A percentile compares a stretch with the other conserved stretches of the same genome.
Evolutionary conservation across 2,888 invertebrate species (phyloP).

Genomic region (Callosobruchus maculatus): DNA sequence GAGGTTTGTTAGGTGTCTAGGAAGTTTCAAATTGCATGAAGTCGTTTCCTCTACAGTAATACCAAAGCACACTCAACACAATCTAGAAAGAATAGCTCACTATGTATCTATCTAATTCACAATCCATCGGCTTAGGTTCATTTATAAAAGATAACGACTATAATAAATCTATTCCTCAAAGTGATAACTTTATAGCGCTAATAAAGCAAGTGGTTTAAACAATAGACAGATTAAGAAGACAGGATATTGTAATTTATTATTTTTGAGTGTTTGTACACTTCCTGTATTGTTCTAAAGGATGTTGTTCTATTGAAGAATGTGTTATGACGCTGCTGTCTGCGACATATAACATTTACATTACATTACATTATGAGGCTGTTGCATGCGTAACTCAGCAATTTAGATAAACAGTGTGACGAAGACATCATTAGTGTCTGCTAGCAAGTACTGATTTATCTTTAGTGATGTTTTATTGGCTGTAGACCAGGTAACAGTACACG

Average conservation of each 20-base stretch:
- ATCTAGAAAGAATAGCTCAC: not conserved
- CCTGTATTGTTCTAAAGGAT: not conserved
- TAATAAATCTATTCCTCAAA: not conserved
- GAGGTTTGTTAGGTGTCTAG: too few relatives aligned
- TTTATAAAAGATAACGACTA: not conserved
- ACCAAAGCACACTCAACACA: not conserved
- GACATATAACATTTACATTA: not conserved
- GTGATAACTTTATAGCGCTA: not conserved
- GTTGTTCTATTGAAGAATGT: not conserved
- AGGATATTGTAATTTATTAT: not conserved
- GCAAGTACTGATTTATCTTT: not conserved
- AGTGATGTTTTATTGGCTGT: not conserved
- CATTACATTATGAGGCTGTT: not conserved
- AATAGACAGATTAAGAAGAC: not conserved
- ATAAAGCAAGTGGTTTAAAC: not conserved
- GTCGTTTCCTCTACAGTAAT: not conserved
- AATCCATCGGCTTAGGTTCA: not conserved
- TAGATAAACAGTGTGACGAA: not conserved
- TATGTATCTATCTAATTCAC: not conserved
- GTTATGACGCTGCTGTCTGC: not conserved
- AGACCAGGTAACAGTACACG: not conserved
- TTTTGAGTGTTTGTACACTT: not conserved
- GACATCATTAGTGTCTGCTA: not conserved
- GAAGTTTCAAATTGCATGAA: too few relatives aligned
- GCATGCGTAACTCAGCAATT: not conserved